phyloP scores from a whole-genome alignment of 2,113 vertebrate species.

The Callipepla squamata region DNA sequence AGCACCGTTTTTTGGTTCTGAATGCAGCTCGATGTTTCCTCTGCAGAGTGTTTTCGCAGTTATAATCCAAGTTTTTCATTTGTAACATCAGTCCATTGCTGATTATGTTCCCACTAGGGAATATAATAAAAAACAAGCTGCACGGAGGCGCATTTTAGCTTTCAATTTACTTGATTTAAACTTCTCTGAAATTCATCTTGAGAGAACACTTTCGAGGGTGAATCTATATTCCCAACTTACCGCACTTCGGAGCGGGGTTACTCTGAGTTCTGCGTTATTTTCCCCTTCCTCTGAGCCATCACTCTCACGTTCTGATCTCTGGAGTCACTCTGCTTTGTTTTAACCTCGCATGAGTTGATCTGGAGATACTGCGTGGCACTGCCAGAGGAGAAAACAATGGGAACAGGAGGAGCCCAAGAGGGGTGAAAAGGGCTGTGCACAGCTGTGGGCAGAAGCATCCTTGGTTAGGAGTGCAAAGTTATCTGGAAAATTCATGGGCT shows the following conservation, averaged over 20 bases:
- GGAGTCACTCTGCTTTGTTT: not conserved
- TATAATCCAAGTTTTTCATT: not conserved
- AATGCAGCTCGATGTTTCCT: not conserved
- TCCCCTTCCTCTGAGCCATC: not conserved
- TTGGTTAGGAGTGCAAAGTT: not conserved
- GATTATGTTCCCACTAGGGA: not conserved
- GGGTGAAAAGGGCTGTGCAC: not conserved
- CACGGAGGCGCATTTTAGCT: not conserved
- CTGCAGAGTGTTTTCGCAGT: not conserved
- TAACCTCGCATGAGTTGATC: accelerated
- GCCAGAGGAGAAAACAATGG: not conserved
- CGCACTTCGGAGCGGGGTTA: not conserved
- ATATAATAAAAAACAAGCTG: not conserved
- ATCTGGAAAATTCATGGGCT: not conserved
- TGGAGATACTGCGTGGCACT: accelerated
- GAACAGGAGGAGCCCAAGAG: accelerated
- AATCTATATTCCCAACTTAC: accelerated
- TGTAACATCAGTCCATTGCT: not conserved
- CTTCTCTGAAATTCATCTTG: not conserved
- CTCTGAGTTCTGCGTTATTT: not conserved
- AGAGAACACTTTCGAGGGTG: not conserved
- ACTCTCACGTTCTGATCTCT: not conserved
- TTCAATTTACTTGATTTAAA: not conserved
- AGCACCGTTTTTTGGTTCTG: not conserved
- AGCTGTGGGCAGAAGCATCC: not conserved